Conservation (phyloP, 1,140 invertebrate genomes). For the Odontomachus brunneus region DNA sequence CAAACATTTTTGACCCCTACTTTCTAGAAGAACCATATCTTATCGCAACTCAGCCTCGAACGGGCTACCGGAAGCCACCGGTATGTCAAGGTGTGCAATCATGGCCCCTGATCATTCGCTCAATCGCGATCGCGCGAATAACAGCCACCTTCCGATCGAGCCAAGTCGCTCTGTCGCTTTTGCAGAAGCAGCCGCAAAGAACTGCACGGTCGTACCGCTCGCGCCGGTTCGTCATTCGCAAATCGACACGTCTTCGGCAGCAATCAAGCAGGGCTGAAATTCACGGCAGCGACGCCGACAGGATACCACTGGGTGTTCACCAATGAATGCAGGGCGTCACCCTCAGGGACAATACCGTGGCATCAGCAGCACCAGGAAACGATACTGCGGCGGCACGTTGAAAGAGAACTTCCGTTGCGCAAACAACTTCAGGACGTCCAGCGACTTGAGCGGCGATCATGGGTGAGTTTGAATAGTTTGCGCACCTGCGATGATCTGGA, state of each 20-base stretch:
- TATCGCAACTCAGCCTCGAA: constrained; percentile 17
- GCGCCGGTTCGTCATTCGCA: no score
- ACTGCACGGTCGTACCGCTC: no score
- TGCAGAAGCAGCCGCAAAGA: no score
- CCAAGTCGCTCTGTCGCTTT: no score
- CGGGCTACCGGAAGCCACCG: constrained; percentile 23
- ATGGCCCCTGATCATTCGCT: constrained; percentile 35
- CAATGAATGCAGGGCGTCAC: constrained; percentile 78
- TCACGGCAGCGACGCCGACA: constrained; percentile 73
- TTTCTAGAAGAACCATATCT: constrained; percentile 18
- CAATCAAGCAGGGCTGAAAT: constrained; percentile 6
- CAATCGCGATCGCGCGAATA: constrained; percentile 10
- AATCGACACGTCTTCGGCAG: not conserved
- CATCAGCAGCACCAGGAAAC: constrained; percentile 70
- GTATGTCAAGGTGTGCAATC: constrained; percentile 32
- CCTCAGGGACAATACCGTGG: constrained; percentile 74
- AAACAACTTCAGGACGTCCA: constrained; percentile 41
- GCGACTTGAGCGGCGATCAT: constrained; percentile 62
- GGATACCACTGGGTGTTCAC: constrained; percentile 75
- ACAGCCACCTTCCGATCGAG: not conserved
- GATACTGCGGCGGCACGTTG: constrained; percentile 70
- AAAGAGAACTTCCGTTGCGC: constrained; percentile 23
- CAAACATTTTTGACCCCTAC: not conserved
- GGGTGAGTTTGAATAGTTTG: constrained; percentile 62
- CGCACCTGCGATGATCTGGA: not conserved